Evolutionary conservation across 2,797 vertebrate species (phyloP).

Genomic region (Lacerta agilis): DNA sequence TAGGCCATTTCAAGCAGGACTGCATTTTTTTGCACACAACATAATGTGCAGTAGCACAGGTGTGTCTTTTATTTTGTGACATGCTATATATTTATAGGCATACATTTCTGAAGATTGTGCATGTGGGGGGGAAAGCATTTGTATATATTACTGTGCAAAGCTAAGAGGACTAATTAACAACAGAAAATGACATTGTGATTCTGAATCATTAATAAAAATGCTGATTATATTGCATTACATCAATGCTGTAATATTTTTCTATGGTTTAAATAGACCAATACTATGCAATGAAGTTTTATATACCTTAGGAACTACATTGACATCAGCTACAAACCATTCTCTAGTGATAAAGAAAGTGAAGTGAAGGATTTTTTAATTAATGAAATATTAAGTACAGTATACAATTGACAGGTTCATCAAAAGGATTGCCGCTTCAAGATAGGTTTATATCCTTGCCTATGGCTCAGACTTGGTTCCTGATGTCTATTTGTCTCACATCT

Average conservation of each 20-base stretch:
- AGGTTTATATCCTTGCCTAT: neutral
- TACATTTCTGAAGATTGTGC: neutral
- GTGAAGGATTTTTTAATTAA: constrained; percentile 5
- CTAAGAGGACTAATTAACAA: constrained; percentile 8
- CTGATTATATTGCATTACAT: neutral
- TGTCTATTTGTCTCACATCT: neutral
- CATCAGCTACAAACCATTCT: neutral
- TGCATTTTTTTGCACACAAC: neutral
- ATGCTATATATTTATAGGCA: neutral
- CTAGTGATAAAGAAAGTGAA: constrained; percentile 10
- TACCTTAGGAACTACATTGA: constrained; percentile 30
- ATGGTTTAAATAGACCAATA: constrained; percentile 39
- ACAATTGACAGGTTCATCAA: neutral
- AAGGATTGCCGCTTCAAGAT: neutral
- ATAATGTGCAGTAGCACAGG: neutral
- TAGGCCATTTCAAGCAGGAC: neutral
- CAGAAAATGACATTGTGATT: constrained; percentile 1
- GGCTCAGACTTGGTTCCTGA: neutral
- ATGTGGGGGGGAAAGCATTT: neutral
- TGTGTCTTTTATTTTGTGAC: neutral
- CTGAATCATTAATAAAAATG: neutral
- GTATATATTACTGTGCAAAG: neutral
- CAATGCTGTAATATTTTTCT: constrained; percentile 44
- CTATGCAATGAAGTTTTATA: constrained; percentile 19
- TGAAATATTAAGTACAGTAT: neutral